Conservation (phyloP, 1,140 invertebrate genomes). For the Drosophila prosaltans region DNA sequence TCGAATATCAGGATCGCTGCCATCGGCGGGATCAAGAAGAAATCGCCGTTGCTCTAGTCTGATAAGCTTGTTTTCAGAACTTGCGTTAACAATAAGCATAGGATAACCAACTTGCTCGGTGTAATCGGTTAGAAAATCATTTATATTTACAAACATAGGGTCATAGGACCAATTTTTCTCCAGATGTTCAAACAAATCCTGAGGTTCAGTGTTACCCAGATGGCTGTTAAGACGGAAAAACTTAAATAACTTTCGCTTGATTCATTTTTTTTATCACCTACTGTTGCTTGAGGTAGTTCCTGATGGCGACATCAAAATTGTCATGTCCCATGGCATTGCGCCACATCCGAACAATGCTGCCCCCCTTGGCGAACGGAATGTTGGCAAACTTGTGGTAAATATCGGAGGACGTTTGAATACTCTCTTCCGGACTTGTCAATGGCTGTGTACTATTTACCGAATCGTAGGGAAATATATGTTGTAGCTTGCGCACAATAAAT, state of each 20-base stretch:
- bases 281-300: slow-evolving; percentile 85
- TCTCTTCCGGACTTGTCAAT: slow-evolving; percentile 83
- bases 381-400: slow-evolving; percentile 85
- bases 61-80: background rate
- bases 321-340: slow-evolving; percentile 86
- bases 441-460: slow-evolving; percentile 86
- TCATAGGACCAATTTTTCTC: slow-evolving; percentile 41
- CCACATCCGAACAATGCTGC: slow-evolving; percentile 90
- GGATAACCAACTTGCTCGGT: slow-evolving; percentile 96
- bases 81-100: slow-evolving; percentile 86
- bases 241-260: background rate
- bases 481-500: slow-evolving; percentile 87
- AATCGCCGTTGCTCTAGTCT: slow-evolving; percentile 84
- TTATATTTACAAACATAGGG: slow-evolving; percentile 35
- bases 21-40: slow-evolving; percentile 80
- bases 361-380: slow-evolving; percentile 87
- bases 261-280: slow-evolving; percentile 48
- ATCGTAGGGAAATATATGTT: slow-evolving; percentile 87
- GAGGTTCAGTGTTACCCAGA: slow-evolving; percentile 43
- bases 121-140: slow-evolving; percentile 88
- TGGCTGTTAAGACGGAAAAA: slow-evolving; percentile 25
- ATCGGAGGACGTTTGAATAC: slow-evolving; percentile 82
- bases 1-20: slow-evolving; percentile 51
- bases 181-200: slow-evolving; percentile 50
- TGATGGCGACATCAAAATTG: slow-evolving; percentile 86